These are phyloP conservation scores for Latrodectus elegans DNA, from an alignment of 2,888 invertebrate species.

Conservation along the genomic window DNA sequence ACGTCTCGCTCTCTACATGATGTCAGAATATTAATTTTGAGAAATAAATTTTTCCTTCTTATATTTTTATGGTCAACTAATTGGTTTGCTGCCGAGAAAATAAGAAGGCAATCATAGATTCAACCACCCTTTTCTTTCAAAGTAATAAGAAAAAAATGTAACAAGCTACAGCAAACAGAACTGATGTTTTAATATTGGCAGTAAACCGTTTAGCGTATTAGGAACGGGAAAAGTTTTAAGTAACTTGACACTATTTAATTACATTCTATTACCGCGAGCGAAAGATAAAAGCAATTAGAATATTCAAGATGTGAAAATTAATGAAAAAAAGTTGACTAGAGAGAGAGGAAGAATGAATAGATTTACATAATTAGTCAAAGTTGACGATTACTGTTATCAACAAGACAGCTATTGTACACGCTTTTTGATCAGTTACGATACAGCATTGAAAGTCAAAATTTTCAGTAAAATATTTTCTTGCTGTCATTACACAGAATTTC, in stretches of 20 bases:
- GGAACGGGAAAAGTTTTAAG: slow-evolving; percentile 49
- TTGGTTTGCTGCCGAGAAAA: slow-evolving; percentile 46
- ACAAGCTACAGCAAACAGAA: slow-evolving; percentile 39
- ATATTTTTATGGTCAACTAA: slow-evolving; percentile 52
- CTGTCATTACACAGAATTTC: slow-evolving; percentile 40
- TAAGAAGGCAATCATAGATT: slow-evolving; percentile 37
- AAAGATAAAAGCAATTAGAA: slow-evolving; percentile 44
- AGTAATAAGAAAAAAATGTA: slow-evolving; percentile 30
- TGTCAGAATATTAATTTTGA: slow-evolving; percentile 64
- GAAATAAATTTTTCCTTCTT: slow-evolving; percentile 44
- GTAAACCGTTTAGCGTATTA: slow-evolving; percentile 58
- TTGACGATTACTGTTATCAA: slow-evolving; percentile 39
- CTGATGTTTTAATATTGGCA: slow-evolving; percentile 57
- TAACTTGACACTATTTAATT: slow-evolving; percentile 61
- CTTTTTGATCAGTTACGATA: slow-evolving; percentile 30
- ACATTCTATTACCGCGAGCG: slow-evolving; percentile 46
- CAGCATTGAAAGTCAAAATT: slow-evolving; percentile 42
- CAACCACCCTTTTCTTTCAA: slow-evolving; percentile 29
- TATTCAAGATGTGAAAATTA: slow-evolving; percentile 20
- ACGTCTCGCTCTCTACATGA: slow-evolving; percentile 17
- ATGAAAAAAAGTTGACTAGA: slow-evolving; percentile 6
- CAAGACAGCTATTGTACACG: slow-evolving; percentile 4
- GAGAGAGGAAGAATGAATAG: slow-evolving; percentile 22
- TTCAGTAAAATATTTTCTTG: slow-evolving; percentile 31
- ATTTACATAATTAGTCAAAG: slow-evolving; percentile 35